Percentiles rank a stretch among this genome's conserved stretches.
Evolutionary conservation across 1,140 invertebrate genomes (phyloP).

Genomic region (Notospermus geniculatus): DNA sequence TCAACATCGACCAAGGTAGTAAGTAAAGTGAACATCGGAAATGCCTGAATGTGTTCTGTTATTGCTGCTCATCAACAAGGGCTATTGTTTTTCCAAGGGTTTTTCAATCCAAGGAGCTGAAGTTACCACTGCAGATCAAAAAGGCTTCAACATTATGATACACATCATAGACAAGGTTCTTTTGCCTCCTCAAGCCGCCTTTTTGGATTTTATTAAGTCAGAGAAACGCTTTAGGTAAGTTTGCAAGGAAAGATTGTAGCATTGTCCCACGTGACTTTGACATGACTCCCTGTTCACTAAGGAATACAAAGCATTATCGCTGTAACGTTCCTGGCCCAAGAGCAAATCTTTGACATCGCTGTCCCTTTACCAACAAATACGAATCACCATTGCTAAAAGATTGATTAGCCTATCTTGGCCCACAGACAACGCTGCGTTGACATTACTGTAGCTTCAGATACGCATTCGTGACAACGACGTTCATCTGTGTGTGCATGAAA

Average conservation of each 20-base stretch:
- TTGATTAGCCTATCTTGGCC: no score
- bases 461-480: not conserved
- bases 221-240: slow-evolving; percentile 33
- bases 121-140: slow-evolving; percentile 32
- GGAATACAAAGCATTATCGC: no score
- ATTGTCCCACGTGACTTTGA: not conserved
- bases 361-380: no score
- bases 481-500: no score
- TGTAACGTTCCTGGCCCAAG: no score
- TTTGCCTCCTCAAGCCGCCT: slow-evolving; percentile 46
- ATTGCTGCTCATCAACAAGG: no score
- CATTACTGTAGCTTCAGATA: not conserved
- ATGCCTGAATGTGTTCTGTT: no score
- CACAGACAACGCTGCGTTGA: no score
- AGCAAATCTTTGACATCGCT: no score
- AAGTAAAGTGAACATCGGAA: no score
- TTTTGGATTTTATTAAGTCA: slow-evolving; percentile 29
- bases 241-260: not conserved
- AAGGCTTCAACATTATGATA: slow-evolving; percentile 46
- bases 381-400: no score
- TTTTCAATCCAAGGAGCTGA: slow-evolving; percentile 30
- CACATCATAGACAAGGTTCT: slow-evolving; percentile 58
- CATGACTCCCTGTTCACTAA: not conserved
- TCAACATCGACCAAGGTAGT: no score
- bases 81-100: slow-evolving; percentile 23